Evolutionary conservation across 2,113 vertebrate species (phyloP).

Genomic region (Psilopogon haemacephalus): DNA sequence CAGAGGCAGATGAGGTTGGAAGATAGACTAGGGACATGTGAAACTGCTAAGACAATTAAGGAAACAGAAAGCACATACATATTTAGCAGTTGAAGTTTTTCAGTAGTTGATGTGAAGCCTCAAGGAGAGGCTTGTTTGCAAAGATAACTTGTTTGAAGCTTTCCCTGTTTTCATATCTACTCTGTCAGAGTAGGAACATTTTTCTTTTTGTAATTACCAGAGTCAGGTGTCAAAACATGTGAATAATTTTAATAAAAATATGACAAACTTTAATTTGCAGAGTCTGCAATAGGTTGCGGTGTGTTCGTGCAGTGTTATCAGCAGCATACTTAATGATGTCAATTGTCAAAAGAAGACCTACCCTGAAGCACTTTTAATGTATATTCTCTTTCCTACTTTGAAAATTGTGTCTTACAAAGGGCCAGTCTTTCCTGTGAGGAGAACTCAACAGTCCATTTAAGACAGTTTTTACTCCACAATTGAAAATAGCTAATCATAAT

Average conservation of each 20-base stretch:
- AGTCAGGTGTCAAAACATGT: not conserved
- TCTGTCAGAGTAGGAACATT: not conserved
- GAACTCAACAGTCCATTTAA: slow-evolving; percentile 1
- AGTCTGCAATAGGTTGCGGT: not conserved
- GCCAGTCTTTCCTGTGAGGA: not conserved
- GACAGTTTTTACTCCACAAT: not conserved
- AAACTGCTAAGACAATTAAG: not conserved
- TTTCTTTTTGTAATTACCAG: not conserved
- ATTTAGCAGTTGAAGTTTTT: not conserved
- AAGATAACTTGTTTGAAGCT: not conserved
- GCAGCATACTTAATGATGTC: not conserved
- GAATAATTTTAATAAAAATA: not conserved
- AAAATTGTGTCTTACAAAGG: not conserved
- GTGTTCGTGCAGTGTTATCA: not conserved
- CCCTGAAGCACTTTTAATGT: not conserved
- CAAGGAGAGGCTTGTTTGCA: not conserved
- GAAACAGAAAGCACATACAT: not conserved
- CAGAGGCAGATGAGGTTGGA: not conserved
- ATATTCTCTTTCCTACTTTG: not conserved
- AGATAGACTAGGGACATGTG: not conserved
- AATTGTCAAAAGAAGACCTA: not conserved
- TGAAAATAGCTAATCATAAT: slow-evolving; percentile 42
- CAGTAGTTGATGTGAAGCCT: not conserved
- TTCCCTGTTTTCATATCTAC: not conserved
- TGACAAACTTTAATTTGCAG: not conserved